phyloP scores from a whole-genome alignment of 1,140 invertebrate species.

The Pseudomyrmex gracilis region DNA sequence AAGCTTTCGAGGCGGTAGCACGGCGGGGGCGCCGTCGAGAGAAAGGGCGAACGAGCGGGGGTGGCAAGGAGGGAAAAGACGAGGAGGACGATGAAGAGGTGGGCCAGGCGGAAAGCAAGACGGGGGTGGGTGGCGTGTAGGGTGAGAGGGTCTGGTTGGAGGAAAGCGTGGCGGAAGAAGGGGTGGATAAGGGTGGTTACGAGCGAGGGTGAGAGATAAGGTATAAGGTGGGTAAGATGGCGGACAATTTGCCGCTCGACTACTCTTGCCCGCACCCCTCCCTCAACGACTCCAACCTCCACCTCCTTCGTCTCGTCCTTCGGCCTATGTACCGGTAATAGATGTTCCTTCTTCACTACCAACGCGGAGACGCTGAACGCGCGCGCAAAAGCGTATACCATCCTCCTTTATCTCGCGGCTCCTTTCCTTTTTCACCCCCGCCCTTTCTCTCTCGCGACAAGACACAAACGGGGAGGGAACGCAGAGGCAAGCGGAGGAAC shows the following conservation, averaged over 20 bases:
- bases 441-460: constrained; percentile 20
- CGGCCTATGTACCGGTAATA: constrained; percentile 83
- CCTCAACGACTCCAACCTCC: constrained; percentile 76
- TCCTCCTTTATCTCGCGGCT: constrained; percentile 68
- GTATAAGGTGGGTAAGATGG: constrained; percentile 86
- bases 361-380: constrained; percentile 73
- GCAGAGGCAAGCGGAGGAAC: constrained; percentile 22
- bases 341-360: constrained; percentile 83
- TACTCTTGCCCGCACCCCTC: constrained; percentile 84
- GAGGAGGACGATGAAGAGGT: constrained; percentile 21
- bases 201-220: constrained; percentile 79
- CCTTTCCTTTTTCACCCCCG: constrained; percentile 3
- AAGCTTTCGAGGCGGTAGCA: constrained; percentile 82
- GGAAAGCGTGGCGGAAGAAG: constrained; percentile 63
- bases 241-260: constrained; percentile 86
- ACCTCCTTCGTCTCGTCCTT: constrained; percentile 69
- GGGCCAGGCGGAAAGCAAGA: constrained; percentile 16
- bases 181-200: constrained; percentile 71
- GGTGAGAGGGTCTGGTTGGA: constrained; percentile 69
- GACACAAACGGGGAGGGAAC: neutral
- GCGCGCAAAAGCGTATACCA: constrained; percentile 69
- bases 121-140: constrained; percentile 43
- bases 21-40: constrained; percentile 39
- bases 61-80: constrained; percentile 30
- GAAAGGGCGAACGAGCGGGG: constrained; percentile 37